phyloP scores from a whole-genome alignment of 2,797 vertebrate genomes.

The Tachyglossus aculeatus region DNA sequence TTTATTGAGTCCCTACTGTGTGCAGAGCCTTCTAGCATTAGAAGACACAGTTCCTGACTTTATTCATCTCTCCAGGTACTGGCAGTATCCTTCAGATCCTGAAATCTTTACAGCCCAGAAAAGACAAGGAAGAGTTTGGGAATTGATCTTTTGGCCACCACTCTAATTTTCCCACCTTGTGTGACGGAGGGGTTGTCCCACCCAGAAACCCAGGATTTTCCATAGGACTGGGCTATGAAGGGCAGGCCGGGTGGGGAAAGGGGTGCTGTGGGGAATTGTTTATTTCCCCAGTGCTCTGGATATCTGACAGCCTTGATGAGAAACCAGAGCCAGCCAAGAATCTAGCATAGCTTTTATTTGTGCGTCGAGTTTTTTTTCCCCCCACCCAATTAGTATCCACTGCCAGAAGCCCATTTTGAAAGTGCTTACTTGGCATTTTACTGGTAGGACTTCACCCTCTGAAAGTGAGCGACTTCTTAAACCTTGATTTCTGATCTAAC shows the following conservation, averaged over 20 bases:
- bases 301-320: neutral
- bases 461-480: neutral
- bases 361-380: neutral
- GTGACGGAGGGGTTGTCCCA: too few relatives aligned
- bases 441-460: neutral
- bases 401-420: neutral
- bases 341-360: neutral
- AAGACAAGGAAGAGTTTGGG: neutral
- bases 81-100: too few relatives aligned
- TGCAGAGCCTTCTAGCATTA: too few relatives aligned
- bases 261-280: too few relatives aligned
- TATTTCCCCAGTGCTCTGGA: accelerated
- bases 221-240: too few relatives aligned
- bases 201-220: too few relatives aligned
- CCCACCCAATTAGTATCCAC: neutral
- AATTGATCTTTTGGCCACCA: neutral
- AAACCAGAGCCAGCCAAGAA: neutral
- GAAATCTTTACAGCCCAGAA: too few relatives aligned
- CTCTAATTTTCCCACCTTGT: accelerated
- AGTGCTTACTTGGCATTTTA: neutral
- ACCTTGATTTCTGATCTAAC: neutral
- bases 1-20: too few relatives aligned
- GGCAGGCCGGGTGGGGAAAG: too few relatives aligned
- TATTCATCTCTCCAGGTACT: too few relatives aligned
- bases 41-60: too few relatives aligned